Conservation (phyloP, 2,113 vertebrate genomes). For the Nesogale talazaci region DNA sequence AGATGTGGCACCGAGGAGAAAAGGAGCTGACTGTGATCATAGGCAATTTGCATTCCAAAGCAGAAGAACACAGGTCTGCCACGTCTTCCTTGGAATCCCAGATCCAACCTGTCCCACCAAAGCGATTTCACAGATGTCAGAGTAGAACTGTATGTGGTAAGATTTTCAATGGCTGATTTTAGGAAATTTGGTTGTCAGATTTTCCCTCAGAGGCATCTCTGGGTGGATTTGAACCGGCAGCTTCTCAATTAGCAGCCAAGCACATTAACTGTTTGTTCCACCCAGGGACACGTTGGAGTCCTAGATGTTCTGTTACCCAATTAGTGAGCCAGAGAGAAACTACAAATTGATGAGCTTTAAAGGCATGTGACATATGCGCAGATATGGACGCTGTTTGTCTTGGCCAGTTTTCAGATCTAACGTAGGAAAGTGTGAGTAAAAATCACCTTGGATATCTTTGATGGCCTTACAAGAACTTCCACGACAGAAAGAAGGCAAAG, state of each 20-base stretch:
- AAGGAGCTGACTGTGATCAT: neutral
- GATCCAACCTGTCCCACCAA: neutral
- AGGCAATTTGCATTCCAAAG: neutral
- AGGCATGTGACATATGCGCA: accelerated
- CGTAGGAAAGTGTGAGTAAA: neutral
- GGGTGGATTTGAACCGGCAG: neutral
- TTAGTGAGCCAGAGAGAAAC: neutral
- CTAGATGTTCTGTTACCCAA: no score
- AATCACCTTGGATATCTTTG: neutral
- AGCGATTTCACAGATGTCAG: neutral
- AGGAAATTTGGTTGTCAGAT: neutral
- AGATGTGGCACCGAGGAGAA: no score
- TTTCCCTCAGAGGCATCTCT: neutral
- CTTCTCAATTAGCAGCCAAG: neutral
- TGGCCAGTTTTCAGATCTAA: neutral
- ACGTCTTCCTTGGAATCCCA: neutral
- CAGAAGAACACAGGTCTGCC: neutral
- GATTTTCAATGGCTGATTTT: neutral
- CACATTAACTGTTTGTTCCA: neutral
- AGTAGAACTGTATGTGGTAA: neutral
- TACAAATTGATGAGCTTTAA: neutral
- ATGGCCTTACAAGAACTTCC: neutral
- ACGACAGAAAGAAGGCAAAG: neutral
- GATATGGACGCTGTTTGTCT: neutral
- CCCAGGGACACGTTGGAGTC: neutral